phyloP scores from a whole-genome alignment of 1,140 invertebrate genomes.

The Zaprionus inermis region DNA sequence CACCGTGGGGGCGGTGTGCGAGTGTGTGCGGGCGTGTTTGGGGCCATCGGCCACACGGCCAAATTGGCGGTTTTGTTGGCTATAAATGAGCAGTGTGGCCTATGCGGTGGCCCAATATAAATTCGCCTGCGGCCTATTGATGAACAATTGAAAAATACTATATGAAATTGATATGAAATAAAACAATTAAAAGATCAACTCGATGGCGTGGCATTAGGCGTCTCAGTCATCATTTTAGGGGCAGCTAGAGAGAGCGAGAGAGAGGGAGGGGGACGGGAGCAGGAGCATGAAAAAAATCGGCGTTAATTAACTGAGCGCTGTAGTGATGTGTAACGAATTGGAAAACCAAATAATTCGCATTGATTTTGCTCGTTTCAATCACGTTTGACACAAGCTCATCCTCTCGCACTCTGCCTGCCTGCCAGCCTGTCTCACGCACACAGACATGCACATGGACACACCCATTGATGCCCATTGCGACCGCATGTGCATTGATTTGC shows the following conservation, averaged over 20 bases:
- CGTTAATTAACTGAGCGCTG: slow-evolving; percentile 68
- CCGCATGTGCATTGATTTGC: slow-evolving; percentile 76
- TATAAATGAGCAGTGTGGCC: slow-evolving; percentile 66
- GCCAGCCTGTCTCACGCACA: not conserved
- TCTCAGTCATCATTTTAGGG: not conserved
- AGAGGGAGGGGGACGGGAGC: not conserved
- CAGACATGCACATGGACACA: slow-evolving; percentile 10
- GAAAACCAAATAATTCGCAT: slow-evolving; percentile 83
- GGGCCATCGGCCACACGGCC: slow-evolving; percentile 40
- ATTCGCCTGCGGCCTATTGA: slow-evolving; percentile 59
- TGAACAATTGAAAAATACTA: slow-evolving; percentile 59
- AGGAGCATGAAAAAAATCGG: slow-evolving; percentile 26
- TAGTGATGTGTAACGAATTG: slow-evolving; percentile 77
- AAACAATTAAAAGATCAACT: slow-evolving; percentile 62
- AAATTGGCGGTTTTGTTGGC: slow-evolving; percentile 80
- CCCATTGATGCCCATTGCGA: slow-evolving; percentile 27
- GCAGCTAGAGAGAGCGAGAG: not conserved
- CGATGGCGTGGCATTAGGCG: slow-evolving; percentile 21
- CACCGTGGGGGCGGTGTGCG: no score
- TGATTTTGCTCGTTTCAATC: slow-evolving; percentile 73
- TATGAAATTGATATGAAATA: slow-evolving; percentile 40
- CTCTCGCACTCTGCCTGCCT: no score
- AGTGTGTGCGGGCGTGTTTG: slow-evolving; percentile 32
- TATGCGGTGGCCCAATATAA: slow-evolving; percentile 61
- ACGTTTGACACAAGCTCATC: slow-evolving; percentile 35